These are phyloP conservation scores for Psilanteris sp. DNA, from an alignment of 1,140 invertebrate genomes.

Conservation along the genomic window DNA sequence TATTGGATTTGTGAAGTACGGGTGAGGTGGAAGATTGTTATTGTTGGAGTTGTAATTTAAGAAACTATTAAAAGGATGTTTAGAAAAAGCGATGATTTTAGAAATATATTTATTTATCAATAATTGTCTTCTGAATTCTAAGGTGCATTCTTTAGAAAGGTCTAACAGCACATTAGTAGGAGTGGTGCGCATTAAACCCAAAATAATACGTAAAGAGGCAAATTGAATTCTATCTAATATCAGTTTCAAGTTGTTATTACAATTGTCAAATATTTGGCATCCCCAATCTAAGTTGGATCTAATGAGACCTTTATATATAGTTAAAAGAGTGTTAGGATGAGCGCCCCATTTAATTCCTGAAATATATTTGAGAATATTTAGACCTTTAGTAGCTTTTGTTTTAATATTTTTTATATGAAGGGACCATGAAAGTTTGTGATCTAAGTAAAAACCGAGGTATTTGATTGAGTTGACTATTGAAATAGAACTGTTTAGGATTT, in stretches of 20 bases:
- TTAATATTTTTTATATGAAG: neutral
- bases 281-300: slow-evolving; percentile 10
- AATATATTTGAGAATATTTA: neutral
- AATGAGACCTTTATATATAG: slow-evolving; percentile 7
- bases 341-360: neutral
- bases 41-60: too few species aligned
- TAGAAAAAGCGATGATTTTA: neutral
- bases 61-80: too few species aligned
- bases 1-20: too few species aligned
- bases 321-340: neutral
- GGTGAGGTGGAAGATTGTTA: too few species aligned
- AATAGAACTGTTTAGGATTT: neutral
- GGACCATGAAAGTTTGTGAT: slow-evolving; percentile 1
- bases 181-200: neutral
- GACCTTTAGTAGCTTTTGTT: neutral
- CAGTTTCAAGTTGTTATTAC: neutral
- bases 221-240: neutral
- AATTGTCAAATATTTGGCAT: neutral
- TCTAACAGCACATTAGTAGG: neutral
- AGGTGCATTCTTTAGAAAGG: neutral
- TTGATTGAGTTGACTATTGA: neutral
- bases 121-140: neutral
- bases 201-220: neutral
- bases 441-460: neutral
- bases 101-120: neutral